A percentile compares a stretch with the other conserved stretches of the same genome.
Conservation (phyloP, 35 echinoderm and acorn worm species). For the Lytechinus pictus region DNA sequence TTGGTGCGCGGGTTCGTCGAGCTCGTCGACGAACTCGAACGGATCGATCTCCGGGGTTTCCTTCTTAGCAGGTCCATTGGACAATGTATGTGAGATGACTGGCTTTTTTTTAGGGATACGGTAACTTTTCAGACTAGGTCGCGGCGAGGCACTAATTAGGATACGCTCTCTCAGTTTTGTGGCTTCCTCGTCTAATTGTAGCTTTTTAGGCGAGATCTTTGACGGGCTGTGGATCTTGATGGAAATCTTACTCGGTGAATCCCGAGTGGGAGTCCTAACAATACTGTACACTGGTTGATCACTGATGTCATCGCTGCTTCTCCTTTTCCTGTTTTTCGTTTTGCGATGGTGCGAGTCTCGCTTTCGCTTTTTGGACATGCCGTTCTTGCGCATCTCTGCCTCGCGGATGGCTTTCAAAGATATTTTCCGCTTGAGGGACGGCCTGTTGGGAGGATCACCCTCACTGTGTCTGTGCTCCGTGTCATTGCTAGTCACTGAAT, state of each 20-base stretch:
- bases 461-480: neutral
- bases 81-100: slow-evolving; percentile 19
- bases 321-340: slow-evolving; percentile 15
- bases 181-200: slow-evolving; percentile 65
- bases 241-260: slow-evolving; percentile 30
- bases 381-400: slow-evolving; percentile 36
- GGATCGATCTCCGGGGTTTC: slow-evolving; percentile 27
- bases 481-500: neutral
- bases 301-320: neutral
- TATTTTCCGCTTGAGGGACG: slow-evolving; percentile 27
- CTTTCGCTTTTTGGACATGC: slow-evolving; percentile 35
- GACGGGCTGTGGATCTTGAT: slow-evolving; percentile 29
- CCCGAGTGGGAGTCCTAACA: slow-evolving; percentile 53
- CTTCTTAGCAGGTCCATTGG: slow-evolving; percentile 39
- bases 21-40: slow-evolving; percentile 34
- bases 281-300: slow-evolving; percentile 48
- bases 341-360: slow-evolving; percentile 37
- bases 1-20: slow-evolving; percentile 32
- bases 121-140: slow-evolving; percentile 59
- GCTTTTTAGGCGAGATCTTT: slow-evolving; percentile 53
- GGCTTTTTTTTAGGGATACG: slow-evolving; percentile 72
- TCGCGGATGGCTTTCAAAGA: slow-evolving; percentile 43
- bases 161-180: slow-evolving; percentile 52
- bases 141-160: slow-evolving; percentile 27
- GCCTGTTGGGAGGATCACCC: neutral